Evolutionary conservation across 2,113 vertebrate genomes (phyloP), one percentile per base, ranked within the genome.

Genomic region (Mesocricetus auratus): DNA sequence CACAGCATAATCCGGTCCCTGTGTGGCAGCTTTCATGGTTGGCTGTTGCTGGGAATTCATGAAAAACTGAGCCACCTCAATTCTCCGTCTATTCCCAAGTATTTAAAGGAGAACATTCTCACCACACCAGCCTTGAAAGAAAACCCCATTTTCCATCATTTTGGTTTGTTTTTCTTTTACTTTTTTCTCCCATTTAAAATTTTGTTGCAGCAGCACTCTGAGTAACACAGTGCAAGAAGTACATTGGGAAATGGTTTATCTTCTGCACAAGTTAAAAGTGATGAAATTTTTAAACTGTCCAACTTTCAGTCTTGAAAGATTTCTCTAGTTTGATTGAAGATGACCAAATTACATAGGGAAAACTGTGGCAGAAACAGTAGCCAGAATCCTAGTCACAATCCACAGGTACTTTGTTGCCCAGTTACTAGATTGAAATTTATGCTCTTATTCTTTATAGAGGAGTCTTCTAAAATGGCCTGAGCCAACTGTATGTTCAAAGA

Each of bases 301-400:
- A 93, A 92, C 79, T 97, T 71, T 88, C 96, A 97, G 96, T 90
- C 90, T 95, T 93, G 95, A 96, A 97, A 71, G 96, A 50, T 74
- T 92, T 96, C 94, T 97, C 96, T 97, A 97, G 81, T 95, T 98
- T 97, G 86, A 93, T 92, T 96, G 93, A 97, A 97, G 95, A 97
- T 96, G 89, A 95, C 78, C 47, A 73, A 96, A 97, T 74, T 97
- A 73, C 94, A 83, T 89, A 97, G 75, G 56, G 95, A 98, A 97
- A 74, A 93, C 13, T 68, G 95, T 86, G 64, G 42, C 33, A 85
- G 39, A 91, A 73, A 66, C 64, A 85, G 12, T 68, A 66, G 22
- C 91, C 96, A 94, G 81, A 97, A 91, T 94, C 87, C 45, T 78
- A 94, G 85, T n/a, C 82, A 71, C 88, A 96, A 93, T 83, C 86